Base-by-base conservation (phyloP, 1,140 invertebrate genomes). In the Cotesia vestalis region DNA sequence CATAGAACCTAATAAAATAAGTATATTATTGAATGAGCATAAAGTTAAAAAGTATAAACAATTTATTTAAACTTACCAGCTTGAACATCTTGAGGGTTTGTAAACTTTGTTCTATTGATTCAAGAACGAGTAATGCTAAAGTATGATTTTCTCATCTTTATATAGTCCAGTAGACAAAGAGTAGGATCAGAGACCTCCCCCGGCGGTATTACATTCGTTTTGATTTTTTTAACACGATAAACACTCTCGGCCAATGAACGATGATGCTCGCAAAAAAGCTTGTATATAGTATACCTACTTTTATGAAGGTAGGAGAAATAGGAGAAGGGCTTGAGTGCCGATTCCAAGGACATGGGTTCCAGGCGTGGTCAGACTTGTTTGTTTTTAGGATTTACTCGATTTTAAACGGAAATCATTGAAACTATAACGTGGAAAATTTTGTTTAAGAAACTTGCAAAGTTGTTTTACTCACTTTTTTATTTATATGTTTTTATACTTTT, bases 81-180 rank as follows among this genome's bases (percentile, higher is more conserved):
- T 80, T 81, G 78, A 80, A 81, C 80, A 81, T 81, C 61, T 76
- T 72, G 77, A 62, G 71, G 34, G 72, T 38, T 52, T 36, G 59
- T 53, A 27, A 27, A 27, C 27, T 52, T 35, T 35, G 76, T 62
- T 73, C 64, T 70, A 68, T 66, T 76, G 75, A 34, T 55, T n/a
- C 17, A 8, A 61, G 36, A 69, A 34, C 66, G 59, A 57, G 73
- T 67, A 78, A 69, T 66, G 55, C 53, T 34, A 51, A 74, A 53
- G n/a, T 40, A 62, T 71, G 36, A 61, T n/a, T 11, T 63, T 17
- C 52, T n/a, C 52, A 12, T 52, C 57, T 64, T 71, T 71, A 71
- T 71, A 71, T 71, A 71, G 61, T 4, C 9, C 20, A 64, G n/a
- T 12, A 46, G 36, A 40, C 53, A 38, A 63, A 51, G 69, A 71